Evolutionary conservation across 2,113 vertebrate genomes (phyloP), one percentile per base, ranked within the genome.

Genomic region (Phalacrocorax brasilianus): DNA sequence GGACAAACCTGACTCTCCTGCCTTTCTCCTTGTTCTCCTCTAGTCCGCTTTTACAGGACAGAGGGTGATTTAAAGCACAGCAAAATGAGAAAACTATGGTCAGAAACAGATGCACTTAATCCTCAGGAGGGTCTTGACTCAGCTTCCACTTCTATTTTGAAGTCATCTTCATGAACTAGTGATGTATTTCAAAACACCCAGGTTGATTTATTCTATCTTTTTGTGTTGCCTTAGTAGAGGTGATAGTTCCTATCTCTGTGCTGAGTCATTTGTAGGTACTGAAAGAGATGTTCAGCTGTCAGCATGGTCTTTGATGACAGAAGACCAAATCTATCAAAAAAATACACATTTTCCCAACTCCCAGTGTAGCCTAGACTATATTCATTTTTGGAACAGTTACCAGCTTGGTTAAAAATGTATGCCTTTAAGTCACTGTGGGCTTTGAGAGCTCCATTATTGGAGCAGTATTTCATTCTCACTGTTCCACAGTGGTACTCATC

Each of bases 381-480:
- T 45, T 91, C 0, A 67, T 67, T 84, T 89, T 59, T 81, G 11
- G 26, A 85, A 67, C 27, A 74, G 76, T 73, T 95, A 58, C 49
- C 42, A 80, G 28, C 24, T 70, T 80, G 9, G 12, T 92, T 89
- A 95, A 93, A 95, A 91, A 77, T 63, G 61, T 70, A 35, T 91
- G 35, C 35, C 38, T 74, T 90, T 74, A 81, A 79, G 67, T 12
- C 16, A 70, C 56, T 47, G 14, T 62, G 42, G 18, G 19, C 80
- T 91, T 86, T 67, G 40, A 80, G 32, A 62, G 18, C 62, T 94
- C 32, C 14, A 14, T 86, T 85, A 90, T 80, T 88, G 20, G 15
- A 91, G 27, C 42, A 47, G 44, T 70, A 95, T 91, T 96, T 95
- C 35, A 88, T 85, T 92, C 47, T 74, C 81, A 75, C 26, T 71